Evolutionary conservation across 2,888 invertebrate genomes (phyloP), one percentile per base, ranked within the genome.

Genomic region (Spicauda simplicius): DNA sequence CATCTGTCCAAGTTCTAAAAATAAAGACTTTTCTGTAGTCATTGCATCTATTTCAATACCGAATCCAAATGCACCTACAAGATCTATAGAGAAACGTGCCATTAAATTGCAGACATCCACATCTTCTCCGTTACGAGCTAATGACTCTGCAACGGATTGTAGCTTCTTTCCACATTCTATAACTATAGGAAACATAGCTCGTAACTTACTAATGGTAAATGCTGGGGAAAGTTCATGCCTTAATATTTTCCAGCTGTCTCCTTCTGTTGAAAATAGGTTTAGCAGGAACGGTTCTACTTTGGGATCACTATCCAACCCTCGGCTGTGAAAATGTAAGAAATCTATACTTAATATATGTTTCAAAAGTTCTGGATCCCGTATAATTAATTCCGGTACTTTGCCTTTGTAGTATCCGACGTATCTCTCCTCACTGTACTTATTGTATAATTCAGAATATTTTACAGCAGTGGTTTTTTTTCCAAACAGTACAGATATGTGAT

Each of bases 51-150:
- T 79, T 50, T 84, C 77, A 48, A 87, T 80, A 0, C 87, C 87
- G 57, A 87, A 86, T 7, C 87, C 88, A 54, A 86, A 86, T 14
- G 83, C 83, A 2, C 82, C 87, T 20, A 87, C 86, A 64, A 87
- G 84, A 64, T 87, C 87, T 0, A 81, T 87, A 7, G 85, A 85
- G 71, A 83, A 87, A 16, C 85, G 80, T 0, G 87, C 84, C 84
- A 86, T 86, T 14, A 87, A 74, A 53, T 85, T 85, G 0, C 82
- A 76, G 11, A 79, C 77, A 70, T 86, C 69, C 67, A 33, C 70
- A 65, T 61, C 70, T 50, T 50, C 50, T 0, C 18, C 50, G 2
- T 50, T 50, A 18, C 16, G 50, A n/a, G 50, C 18, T 18, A 50
- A 18, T 8, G n/a, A 6, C 0, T 70, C 12, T 12, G 66, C 63